Percentiles rank a stretch among this genome's conserved stretches.
Conservation (phyloP, 2,113 vertebrate species). For the Ammodytes dubius region DNA sequence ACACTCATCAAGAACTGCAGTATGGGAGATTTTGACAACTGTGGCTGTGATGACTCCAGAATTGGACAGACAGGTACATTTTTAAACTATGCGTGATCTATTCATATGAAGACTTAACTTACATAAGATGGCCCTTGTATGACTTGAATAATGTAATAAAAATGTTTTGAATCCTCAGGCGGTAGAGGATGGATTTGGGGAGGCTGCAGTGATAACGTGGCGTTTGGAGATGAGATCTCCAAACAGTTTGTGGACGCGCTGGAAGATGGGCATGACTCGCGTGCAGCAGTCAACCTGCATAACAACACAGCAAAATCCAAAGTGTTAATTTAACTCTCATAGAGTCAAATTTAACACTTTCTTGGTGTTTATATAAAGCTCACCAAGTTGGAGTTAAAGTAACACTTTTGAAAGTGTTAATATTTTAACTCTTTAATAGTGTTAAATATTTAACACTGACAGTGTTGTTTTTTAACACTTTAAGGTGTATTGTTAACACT, state of each 20-base stretch:
- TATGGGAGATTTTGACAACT: constrained; percentile 96
- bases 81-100: background rate
- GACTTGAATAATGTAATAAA: background rate
- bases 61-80: constrained; percentile 89
- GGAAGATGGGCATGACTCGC: constrained; percentile 93
- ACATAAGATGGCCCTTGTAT: fast-evolving
- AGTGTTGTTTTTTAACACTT: too few relatives aligned
- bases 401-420: too few relatives aligned
- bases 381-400: too few relatives aligned
- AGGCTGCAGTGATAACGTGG: constrained; percentile 96
- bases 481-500: too few relatives aligned
- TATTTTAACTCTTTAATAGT: too few relatives aligned
- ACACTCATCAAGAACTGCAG: constrained; percentile 97
- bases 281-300: constrained; percentile 94
- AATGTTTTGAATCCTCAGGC: constrained; percentile 78
- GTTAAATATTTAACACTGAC: too few relatives aligned
- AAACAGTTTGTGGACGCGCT: constrained; percentile 95
- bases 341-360: too few relatives aligned
- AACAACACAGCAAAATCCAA: too few relatives aligned
- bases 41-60: constrained; percentile 94
- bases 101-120: background rate
- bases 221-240: constrained; percentile 95
- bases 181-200: constrained; percentile 98
- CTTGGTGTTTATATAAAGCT: too few relatives aligned
- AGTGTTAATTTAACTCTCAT: too few relatives aligned